Base-by-base conservation (phyloP, 1,140 invertebrate genomes). In the Bilobella aurantiaca region DNA sequence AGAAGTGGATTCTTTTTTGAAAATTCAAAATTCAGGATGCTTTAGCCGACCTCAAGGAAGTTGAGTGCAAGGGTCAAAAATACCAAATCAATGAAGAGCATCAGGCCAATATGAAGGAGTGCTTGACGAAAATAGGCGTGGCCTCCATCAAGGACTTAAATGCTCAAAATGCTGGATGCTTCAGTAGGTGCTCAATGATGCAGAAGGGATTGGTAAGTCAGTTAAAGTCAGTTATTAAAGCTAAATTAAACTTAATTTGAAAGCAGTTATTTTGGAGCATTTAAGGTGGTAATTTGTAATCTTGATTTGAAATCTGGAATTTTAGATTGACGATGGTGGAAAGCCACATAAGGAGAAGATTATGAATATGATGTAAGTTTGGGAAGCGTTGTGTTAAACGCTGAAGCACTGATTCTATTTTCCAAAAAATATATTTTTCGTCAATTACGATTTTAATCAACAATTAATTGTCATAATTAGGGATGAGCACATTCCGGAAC, bases 281-380 rank as follows among this genome's bases (percentile, higher is more conserved):
- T 29, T 63, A 29, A 49, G 8, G 30, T 21, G 61, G 42, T 60
- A 21, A 12, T 27, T 23, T 3, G 21, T 3, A 30, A 27, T 25
- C 21, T 53, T 31, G 32, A 53, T n/a, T 18, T 16, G 25, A 14
- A 30, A n/a, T 63, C 23, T 47, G 28, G 31, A 25, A 23, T 58
- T 46, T 37, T 12, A 69, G 68, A 27, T 69, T 32, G 68, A 69
- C 60, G 65, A 27, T 2, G 28, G 34, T 27, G 65, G 68, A 18
- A 66, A 69, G n/a, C 68, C 68, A 25, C 68, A 69, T 58, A 69
- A 69, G 30, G 68, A 69, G 53, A 69, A 69, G 12, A 69, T 69
- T 23, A 1, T 62, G 32, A 69, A 64, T 16, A 21, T 46, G 0
- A 42, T 69, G 49, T 53, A 53, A 53, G 49, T 18, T n/a, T n/a